Evolutionary conservation across 2,113 vertebrate species (phyloP), one percentile per base, ranked within the genome.

Genomic region (Aramus guarauna): DNA sequence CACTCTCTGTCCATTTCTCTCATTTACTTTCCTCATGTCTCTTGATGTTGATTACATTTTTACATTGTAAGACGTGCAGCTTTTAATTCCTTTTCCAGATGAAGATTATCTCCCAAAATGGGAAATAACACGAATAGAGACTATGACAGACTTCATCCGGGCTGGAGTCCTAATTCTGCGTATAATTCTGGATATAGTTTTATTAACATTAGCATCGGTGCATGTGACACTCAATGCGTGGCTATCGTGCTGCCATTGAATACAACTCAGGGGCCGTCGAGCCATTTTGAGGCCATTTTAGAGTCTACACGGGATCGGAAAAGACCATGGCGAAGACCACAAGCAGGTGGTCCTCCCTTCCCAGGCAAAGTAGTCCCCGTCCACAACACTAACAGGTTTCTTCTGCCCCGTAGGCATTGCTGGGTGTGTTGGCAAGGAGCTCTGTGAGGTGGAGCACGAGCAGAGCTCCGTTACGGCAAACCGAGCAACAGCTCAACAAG

Each of bases 61-160:
- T 43, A 47, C 27, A 12, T 68, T 72, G 64, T 68, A 92, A 85
- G 16, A 58, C 39, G 50, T 24, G 29, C 3, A 76, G 45, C 14
- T 79, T 95, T 85, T 67, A 80, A 94, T 85, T 92, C 18, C 32
- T 92, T 90, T 97, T 76, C 67, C 78, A 92, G 69, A 90, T 2
- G 1, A 93, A 91, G 17, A 47, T 87, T 60, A 62, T 64, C 19
- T 59, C 23, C 14, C 30, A 30, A 56, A 82, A 72, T 15, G 24
- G 24, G 72, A 92, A 94, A 93, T 15, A 91, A 15, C 29, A 32
- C 26, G 12, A 81, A 37, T 52, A 87, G 59, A 76, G n/a, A 45
- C 23, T 64, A 22, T 24, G 64, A 18, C 15, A 48, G 43, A 45
- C 20, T 74, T 92, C 41, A 60, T 48, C 11, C 74, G 85, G 37